These are phyloP conservation scores for Choristoneura fumiferana DNA, from an alignment of 1,140 invertebrate genomes.

Conservation along the genomic window DNA sequence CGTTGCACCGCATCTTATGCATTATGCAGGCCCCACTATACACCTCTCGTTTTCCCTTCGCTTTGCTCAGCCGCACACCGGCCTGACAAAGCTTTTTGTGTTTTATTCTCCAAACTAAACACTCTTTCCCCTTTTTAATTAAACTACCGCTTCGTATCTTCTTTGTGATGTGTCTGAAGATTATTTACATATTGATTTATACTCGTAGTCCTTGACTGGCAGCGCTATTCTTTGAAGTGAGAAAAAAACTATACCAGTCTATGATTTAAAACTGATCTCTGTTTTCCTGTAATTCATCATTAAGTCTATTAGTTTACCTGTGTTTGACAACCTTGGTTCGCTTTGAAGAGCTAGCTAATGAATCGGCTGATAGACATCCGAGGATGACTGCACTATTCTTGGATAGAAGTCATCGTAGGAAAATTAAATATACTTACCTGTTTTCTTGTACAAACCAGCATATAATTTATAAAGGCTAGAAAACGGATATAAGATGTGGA, in stretches of 20 bases:
- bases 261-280: slow-evolving; percentile 36
- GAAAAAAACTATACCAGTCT: background rate
- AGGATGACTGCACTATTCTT: slow-evolving; percentile 4
- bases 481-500: no score
- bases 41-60: slow-evolving; percentile 15
- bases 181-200: slow-evolving; percentile 10
- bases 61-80: slow-evolving; percentile 15
- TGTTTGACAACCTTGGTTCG: slow-evolving; percentile 4
- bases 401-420: background rate
- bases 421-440: background rate
- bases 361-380: background rate
- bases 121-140: slow-evolving; percentile 18
- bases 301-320: slow-evolving; percentile 23
- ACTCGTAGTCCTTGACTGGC: background rate
- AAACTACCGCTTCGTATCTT: background rate
- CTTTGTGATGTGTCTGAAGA: background rate
- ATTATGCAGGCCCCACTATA: slow-evolving; percentile 29
- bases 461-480: no score
- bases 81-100: slow-evolving; percentile 16
- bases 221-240: background rate
- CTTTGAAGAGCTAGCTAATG: slow-evolving; percentile 3
- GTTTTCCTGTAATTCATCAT: slow-evolving; percentile 31
- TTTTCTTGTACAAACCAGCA: no score
- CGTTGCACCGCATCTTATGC: slow-evolving; percentile 37
- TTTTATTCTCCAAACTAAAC: slow-evolving; percentile 8